phyloP scores from a whole-genome alignment of 1,140 invertebrate species.

The Pachyrhynchus sulphureomaculatus region DNA sequence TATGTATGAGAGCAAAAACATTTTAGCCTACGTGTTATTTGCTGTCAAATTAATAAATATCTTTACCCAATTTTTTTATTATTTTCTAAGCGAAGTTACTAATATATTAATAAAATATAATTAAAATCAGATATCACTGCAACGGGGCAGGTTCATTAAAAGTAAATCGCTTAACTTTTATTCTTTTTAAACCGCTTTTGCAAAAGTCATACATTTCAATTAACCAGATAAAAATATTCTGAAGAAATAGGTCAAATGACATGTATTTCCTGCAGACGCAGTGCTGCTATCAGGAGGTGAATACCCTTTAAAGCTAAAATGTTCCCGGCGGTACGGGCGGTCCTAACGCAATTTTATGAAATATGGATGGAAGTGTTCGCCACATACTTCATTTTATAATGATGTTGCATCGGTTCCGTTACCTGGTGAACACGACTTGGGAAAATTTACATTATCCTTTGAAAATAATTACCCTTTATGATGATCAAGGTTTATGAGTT shows the following conservation, averaged over 20 bases:
- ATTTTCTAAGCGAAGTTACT: too few species aligned
- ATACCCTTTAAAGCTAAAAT: conserved; percentile 14
- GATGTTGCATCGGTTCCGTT: conserved; percentile 9
- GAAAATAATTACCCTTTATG: not conserved
- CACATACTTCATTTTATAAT: conserved; percentile 9
- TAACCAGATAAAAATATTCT: not conserved
- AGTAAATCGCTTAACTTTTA: too few species aligned
- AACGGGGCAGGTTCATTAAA: too few species aligned
- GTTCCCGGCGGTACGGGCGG: not conserved
- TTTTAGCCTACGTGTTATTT: too few species aligned
- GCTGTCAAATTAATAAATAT: too few species aligned
- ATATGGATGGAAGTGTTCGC: conserved; percentile 15
- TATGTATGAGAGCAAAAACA: too few species aligned
- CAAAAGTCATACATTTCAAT: not conserved
- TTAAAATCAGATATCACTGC: too few species aligned
- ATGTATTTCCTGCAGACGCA: conserved; percentile 5
- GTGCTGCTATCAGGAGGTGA: conserved; percentile 22
- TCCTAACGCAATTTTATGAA: conserved; percentile 14
- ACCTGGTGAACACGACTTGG: conserved; percentile 9
- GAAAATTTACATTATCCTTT: conserved; percentile 10
- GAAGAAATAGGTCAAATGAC: conserved; percentile 16
- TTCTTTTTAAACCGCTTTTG: not conserved
- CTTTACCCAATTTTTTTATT: too few species aligned
- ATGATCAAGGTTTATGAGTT: not conserved
- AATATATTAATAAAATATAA: too few species aligned